A percentile compares a stretch with the other conserved stretches of the same genome.
Evolutionary conservation across 2,797 vertebrate species (phyloP).

Genomic region (Liparis tanakae): DNA sequence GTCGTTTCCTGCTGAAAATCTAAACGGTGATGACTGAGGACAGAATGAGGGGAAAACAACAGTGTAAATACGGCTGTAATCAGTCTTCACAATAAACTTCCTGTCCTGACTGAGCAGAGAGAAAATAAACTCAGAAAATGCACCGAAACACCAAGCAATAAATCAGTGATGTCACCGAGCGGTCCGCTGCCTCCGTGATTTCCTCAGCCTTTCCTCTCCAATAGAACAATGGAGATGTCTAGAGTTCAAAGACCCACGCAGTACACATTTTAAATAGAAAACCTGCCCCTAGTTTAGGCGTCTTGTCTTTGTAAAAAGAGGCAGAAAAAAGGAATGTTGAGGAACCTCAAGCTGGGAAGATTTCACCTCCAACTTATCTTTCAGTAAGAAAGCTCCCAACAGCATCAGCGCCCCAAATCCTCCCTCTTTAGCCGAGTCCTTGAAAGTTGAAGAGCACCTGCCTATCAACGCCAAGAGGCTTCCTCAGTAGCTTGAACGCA

Average conservation of each 20-base stretch:
- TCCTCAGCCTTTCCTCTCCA: constrained; percentile 62
- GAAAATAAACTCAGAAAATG: constrained; percentile 73
- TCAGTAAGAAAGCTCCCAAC: not conserved
- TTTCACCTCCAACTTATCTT: not conserved
- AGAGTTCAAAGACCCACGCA: constrained; percentile 50
- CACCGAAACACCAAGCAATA: constrained; percentile 49
- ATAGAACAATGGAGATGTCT: constrained; percentile 68
- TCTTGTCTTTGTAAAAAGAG: not conserved
- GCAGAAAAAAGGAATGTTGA: not conserved
- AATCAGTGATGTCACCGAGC: constrained; percentile 71
- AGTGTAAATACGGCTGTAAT: constrained; percentile 79
- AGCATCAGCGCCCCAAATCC: not conserved
- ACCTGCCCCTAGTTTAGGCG: not conserved
- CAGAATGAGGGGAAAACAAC: constrained; percentile 66
- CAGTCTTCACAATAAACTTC: constrained; percentile 84
- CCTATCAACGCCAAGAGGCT: constrained; percentile 7
- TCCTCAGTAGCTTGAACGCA: constrained; percentile 29
- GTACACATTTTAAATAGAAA: constrained; percentile 35
- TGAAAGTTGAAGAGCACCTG: not conserved
- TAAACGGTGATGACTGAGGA: constrained; percentile 72
- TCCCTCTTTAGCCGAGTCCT: not conserved
- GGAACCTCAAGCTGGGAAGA: not conserved
- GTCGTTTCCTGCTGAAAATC: constrained; percentile 77
- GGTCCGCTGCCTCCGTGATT: constrained; percentile 51
- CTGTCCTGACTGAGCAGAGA: constrained; percentile 66